Conservation (phyloP, 2,888 invertebrate genomes). For the Copidosoma aretas region DNA sequence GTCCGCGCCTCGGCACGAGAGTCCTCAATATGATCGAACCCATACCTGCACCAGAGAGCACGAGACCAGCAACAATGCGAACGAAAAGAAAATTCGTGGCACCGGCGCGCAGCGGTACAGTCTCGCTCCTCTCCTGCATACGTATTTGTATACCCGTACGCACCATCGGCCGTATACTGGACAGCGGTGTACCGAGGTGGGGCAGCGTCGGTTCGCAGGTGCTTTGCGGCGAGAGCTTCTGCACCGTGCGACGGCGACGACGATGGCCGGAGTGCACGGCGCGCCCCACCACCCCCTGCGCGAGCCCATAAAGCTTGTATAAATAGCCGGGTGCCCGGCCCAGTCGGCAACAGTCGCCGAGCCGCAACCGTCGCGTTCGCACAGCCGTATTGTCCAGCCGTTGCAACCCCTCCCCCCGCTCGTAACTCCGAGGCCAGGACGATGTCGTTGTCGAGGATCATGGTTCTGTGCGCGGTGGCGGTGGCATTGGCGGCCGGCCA, state of each 20-base stretch:
- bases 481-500: constrained; percentile 69
- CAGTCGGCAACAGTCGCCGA: constrained; percentile 58
- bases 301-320: constrained; percentile 47
- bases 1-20: constrained; percentile 38
- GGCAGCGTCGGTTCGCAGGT: not conserved
- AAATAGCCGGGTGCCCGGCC: constrained; percentile 58
- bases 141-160: no score
- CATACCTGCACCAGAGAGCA: not conserved
- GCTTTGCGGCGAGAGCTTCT: constrained; percentile 8
- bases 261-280: constrained; percentile 37
- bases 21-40: constrained; percentile 61
- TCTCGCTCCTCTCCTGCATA: no score
- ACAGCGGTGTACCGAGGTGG: not conserved
- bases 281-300: constrained; percentile 2
- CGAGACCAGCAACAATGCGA: constrained; percentile 42
- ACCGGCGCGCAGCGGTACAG: not conserved
- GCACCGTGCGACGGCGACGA: constrained; percentile 50
- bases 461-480: constrained; percentile 60
- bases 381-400: no score
- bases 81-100: constrained; percentile 61
- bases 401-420: no score
- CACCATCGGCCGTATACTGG: no score
- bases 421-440: constrained; percentile 1
- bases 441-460: constrained; percentile 48
- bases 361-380: constrained; percentile 46